Evolutionary conservation across 2,888 invertebrate species (phyloP).

Genomic region (Lithosia quadra): DNA sequence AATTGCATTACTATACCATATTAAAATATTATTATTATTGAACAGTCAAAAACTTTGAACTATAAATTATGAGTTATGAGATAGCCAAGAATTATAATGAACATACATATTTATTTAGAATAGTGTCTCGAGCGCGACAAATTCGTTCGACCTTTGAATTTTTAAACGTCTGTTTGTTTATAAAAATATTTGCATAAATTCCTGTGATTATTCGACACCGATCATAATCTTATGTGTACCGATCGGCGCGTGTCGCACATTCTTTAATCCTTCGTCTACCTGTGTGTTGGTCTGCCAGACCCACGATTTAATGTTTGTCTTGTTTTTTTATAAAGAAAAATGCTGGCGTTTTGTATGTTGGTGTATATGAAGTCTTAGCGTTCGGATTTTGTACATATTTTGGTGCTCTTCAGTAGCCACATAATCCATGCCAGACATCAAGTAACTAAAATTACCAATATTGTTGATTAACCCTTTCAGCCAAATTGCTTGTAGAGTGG

Average conservation of each 20-base stretch:
- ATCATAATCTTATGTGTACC: neutral
- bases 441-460: too few species aligned
- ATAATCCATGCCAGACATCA: too few species aligned
- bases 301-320: neutral
- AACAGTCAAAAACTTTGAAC: neutral
- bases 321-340: neutral
- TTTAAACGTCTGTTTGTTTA: constrained; percentile 31
- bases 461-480: too few species aligned
- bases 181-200: constrained; percentile 28
- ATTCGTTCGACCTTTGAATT: constrained; percentile 39
- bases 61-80: neutral
- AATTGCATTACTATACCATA: too few species aligned
- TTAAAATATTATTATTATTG: too few species aligned
- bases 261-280: neutral
- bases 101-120: constrained; percentile 22
- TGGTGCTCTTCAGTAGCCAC: too few species aligned
- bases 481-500: too few species aligned
- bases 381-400: too few species aligned
- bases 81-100: neutral
- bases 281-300: neutral
- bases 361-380: too few species aligned
- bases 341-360: too few species aligned
- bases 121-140: constrained; percentile 16
- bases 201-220: constrained; percentile 15
- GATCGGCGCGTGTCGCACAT: neutral